These are phyloP conservation scores for Agriopis marginaria DNA, from an alignment of 2,888 invertebrate genomes.

Conservation along the genomic window DNA sequence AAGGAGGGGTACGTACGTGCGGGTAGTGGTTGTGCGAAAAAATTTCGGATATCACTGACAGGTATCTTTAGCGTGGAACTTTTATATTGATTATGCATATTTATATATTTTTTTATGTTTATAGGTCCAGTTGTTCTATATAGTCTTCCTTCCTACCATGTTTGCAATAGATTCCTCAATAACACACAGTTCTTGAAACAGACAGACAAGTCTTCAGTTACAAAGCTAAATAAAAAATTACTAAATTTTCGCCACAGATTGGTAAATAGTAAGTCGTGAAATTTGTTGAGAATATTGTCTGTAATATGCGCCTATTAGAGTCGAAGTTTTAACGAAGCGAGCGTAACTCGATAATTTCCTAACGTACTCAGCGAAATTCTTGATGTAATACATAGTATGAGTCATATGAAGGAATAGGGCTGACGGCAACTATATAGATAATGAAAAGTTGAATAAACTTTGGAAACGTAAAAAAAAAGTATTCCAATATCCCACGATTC, in stretches of 20 bases:
- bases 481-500: too few relatives aligned
- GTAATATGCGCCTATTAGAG: slow-evolving; percentile 43
- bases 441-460: not conserved
- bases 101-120: too few relatives aligned
- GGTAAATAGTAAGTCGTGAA: not conserved
- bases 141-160: too few relatives aligned
- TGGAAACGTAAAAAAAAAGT: not conserved
- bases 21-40: too few relatives aligned
- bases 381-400: slow-evolving; percentile 47
- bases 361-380: slow-evolving; percentile 45
- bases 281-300: slow-evolving; percentile 47
- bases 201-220: slow-evolving; percentile 1
- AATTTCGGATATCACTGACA: too few relatives aligned
- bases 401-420: slow-evolving; percentile 27
- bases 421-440: not conserved
- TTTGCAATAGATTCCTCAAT: slow-evolving; percentile 1
- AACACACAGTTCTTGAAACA: not conserved
- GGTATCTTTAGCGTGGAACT: too few relatives aligned
- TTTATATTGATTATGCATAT: too few relatives aligned
- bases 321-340: slow-evolving; percentile 39
- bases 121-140: too few relatives aligned
- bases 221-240: not conserved
- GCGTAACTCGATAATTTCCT: slow-evolving; percentile 45
- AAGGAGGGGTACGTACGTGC: too few relatives aligned
- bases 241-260: not conserved